These are phyloP conservation scores for Lobophora halterata DNA, from an alignment of 2,888 invertebrate genomes.

Conservation along the genomic window DNA sequence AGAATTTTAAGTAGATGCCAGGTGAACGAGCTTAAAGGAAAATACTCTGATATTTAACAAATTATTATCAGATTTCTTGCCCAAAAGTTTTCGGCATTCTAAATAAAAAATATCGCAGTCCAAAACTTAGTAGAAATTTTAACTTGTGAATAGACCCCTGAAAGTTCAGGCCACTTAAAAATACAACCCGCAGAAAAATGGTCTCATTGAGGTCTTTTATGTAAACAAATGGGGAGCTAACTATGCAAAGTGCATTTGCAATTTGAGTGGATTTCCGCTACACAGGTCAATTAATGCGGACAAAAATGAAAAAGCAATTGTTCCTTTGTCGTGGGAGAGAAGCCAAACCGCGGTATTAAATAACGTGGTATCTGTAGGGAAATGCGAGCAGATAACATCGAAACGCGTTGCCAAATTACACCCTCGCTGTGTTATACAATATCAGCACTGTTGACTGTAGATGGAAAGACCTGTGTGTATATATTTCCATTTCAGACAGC, in stretches of 20 bases:
- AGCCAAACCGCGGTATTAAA: conserved; percentile 73
- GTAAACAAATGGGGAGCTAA: conserved; percentile 9
- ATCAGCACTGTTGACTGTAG: conserved; percentile 37
- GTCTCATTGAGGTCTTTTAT: conserved; percentile 2
- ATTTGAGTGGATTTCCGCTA: conserved; percentile 8
- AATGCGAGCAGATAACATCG: conserved; percentile 68
- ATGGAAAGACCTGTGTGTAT: conserved; percentile 9
- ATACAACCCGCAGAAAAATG: neutral
- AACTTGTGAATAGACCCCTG: neutral
- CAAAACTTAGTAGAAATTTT: neutral
- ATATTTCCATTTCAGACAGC: neutral
- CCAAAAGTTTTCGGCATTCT: conserved; percentile 37
- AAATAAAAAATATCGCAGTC: conserved; percentile 3
- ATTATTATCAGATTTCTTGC: conserved; percentile 54
- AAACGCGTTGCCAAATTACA: conserved; percentile 73
- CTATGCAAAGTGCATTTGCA: conserved; percentile 14
- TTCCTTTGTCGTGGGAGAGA: conserved; percentile 47
- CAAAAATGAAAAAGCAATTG: conserved; percentile 42
- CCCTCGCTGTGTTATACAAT: conserved; percentile 70
- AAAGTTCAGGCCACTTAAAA: too few species aligned
- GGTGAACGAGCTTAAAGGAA: conserved; percentile 60
- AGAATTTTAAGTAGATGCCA: conserved; percentile 70
- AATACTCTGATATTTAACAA: conserved; percentile 59
- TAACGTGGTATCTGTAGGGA: conserved; percentile 71
- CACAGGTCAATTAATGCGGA: conserved; percentile 42